Base-by-base conservation (phyloP, 2,888 invertebrate genomes). In the Hypomecis atomaria region DNA sequence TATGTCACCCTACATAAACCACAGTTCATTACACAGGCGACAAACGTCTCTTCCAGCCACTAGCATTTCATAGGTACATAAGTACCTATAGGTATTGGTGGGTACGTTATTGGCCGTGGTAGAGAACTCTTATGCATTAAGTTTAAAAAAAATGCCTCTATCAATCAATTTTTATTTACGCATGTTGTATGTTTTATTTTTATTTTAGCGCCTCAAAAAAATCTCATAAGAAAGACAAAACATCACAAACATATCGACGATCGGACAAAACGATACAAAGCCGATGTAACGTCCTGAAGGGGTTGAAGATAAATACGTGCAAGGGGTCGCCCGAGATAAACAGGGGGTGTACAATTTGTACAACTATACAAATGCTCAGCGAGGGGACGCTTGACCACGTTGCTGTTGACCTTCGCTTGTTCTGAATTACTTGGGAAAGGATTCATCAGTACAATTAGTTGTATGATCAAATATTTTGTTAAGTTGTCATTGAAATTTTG, bases 301-400 rank as follows among this genome's bases (percentile, higher is more conserved):
- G 65, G 90, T 90, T 90, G 88, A 78, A 87, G 89, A 90, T 88
- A 90, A 89, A 90, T 86, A 88, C 85, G 81, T 76, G 78, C 79
- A 79, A 84, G 87, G 89, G 88, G 85, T 79, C 78, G 84, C 79
- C 83, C 79, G 78, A 88, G 89, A 88, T 89, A 90, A 90, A 92
- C 90, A 92, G 86, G 83, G 88, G 89, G 85, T 78, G 88, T 83
- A 84, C 91, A 90, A 92, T 92, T 92, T 92, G 92, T 92, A 87
- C 83, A 78, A 79, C 86, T 83, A 84, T 80, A 87, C 86, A 88
- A 90, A 89, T 87, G 88, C 82, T 82, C 86, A 87, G 78, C 71
- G 72, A 63, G 67, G 61, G 62, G 60, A 52, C 40, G 33, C 59
- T 65, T 65, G 71, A 70, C 71, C 68, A 59, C 62, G 60, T 55